Evolutionary conservation across 2,888 invertebrate genomes (phyloP).

Genomic region (Phortica magna): DNA sequence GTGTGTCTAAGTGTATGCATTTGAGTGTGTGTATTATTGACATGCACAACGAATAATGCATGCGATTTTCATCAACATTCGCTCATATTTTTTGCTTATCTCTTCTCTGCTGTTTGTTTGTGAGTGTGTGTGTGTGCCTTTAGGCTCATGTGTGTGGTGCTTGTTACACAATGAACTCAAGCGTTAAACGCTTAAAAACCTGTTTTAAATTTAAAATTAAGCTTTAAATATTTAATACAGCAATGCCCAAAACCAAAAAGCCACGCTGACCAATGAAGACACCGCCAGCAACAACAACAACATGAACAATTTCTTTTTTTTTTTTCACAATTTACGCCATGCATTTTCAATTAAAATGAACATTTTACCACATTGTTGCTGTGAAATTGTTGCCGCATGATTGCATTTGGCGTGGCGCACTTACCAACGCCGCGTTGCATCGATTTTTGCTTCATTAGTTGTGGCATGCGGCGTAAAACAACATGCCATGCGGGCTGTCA

Average conservation of each 20-base stretch:
- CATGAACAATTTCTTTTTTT: conserved; percentile 11
- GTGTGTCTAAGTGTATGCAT: neutral
- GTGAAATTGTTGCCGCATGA: neutral
- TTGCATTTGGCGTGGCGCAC: neutral
- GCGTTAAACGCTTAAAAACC: neutral
- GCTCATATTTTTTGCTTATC: no score
- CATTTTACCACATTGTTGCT: neutral
- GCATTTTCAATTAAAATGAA: conserved; percentile 32
- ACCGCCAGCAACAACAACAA: neutral
- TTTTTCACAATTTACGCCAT: conserved; percentile 11
- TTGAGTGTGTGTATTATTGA: neutral
- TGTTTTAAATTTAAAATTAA: conserved; percentile 37
- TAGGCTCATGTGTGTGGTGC: neutral
- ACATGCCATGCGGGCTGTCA: neutral
- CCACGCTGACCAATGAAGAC: neutral
- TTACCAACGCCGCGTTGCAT: neutral
- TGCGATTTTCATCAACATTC: conserved; percentile 41
- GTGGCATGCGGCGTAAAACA: conserved; percentile 3
- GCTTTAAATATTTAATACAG: conserved; percentile 27
- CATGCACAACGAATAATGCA: conserved; percentile 51
- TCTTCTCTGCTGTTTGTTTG: no score
- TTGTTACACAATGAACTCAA: no score
- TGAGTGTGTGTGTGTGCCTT: conserved; percentile 35
- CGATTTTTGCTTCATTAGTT: conserved; percentile 21
- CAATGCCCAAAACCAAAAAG: neutral